Evolutionary conservation across 1,140 invertebrate species (phyloP).

Genomic region (Trissolcus basalis): DNA sequence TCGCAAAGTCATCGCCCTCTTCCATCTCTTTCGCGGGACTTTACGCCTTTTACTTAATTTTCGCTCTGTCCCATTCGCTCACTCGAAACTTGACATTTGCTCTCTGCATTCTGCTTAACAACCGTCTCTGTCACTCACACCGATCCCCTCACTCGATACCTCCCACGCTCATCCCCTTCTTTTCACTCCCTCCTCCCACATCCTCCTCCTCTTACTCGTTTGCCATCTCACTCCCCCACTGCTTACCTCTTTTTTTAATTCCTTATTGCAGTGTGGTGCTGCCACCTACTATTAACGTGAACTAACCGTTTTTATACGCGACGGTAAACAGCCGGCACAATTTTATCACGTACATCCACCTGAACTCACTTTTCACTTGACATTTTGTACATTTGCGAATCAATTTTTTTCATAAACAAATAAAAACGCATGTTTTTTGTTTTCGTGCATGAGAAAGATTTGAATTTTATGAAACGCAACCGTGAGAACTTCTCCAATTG

Average conservation of each 20-base stretch:
- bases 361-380: background rate
- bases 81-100: background rate
- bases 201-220: constrained; percentile 52
- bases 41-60: constrained; percentile 37
- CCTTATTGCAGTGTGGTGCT: constrained; percentile 67
- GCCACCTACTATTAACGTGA: constrained; percentile 70
- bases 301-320: constrained; percentile 67
- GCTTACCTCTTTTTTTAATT: constrained; percentile 65
- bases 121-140: constrained; percentile 31
- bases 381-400: too few relatives aligned
- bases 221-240: constrained; percentile 30
- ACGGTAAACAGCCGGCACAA: constrained; percentile 51
- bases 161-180: constrained; percentile 60
- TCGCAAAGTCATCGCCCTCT: constrained; percentile 69
- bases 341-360: constrained; percentile 12
- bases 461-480: background rate
- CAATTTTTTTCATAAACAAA: too few relatives aligned
- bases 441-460: too few relatives aligned
- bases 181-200: constrained; percentile 48
- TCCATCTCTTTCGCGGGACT: constrained; percentile 35
- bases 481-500: constrained; percentile 5
- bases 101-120: background rate
- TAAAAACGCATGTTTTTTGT: too few relatives aligned
- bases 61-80: background rate
- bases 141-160: constrained; percentile 34